phyloP scores from a whole-genome alignment of 2,888 invertebrate genomes.

The Synergus laeviventris region DNA sequence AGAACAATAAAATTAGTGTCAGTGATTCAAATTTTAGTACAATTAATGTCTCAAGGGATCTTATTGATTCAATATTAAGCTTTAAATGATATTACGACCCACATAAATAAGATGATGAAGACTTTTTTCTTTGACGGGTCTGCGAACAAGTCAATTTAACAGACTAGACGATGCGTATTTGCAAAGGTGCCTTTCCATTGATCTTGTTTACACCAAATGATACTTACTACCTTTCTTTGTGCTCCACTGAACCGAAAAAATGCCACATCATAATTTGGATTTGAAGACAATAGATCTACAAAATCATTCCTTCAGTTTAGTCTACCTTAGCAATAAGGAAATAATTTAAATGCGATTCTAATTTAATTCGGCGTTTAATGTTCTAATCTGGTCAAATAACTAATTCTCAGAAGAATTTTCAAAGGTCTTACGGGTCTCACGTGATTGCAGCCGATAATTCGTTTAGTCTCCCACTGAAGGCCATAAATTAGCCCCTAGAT shows the following conservation, averaged over 20 bases:
- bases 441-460: constrained; percentile 31
- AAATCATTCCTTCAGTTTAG: background rate
- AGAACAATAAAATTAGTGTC: background rate
- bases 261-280: constrained; percentile 55
- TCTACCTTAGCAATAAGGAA: background rate
- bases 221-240: constrained; percentile 52
- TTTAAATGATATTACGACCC: no score
- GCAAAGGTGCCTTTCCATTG: constrained; percentile 27
- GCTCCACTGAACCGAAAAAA: constrained; percentile 62
- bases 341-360: background rate
- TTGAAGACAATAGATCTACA: constrained; percentile 49
- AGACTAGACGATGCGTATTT: background rate
- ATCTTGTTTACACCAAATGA: constrained; percentile 51
- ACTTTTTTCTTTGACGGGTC: background rate
- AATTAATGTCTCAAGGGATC: background rate
- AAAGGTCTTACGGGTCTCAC: background rate
- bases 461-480: background rate
- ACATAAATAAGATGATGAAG: background rate
- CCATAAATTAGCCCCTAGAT: constrained; percentile 12
- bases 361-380: background rate
- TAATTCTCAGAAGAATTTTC: background rate
- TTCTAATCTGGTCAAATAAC: background rate
- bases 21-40: background rate
- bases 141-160: background rate
- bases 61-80: no score